Base-by-base conservation (phyloP, 2,888 invertebrate species). In the Anthoptus insignis region DNA sequence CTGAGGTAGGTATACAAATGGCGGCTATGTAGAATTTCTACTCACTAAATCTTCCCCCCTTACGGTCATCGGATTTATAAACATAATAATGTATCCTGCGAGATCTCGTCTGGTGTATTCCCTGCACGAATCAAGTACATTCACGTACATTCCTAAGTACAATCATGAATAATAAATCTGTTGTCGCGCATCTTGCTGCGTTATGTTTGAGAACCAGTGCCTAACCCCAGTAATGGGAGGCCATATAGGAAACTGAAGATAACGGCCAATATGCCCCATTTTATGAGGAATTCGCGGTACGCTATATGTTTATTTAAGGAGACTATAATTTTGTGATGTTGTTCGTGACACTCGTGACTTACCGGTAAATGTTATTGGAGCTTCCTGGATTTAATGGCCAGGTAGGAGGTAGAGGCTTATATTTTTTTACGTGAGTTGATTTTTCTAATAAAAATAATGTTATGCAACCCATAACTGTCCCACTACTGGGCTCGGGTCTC, bases 231-330 rank as follows among this genome's bases (percentile, higher is more conserved):
- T 84, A 86, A 88, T 85, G 81, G 81, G 69, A 72, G 67, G 70
- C 69, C 72, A 68, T 76, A 78, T 78, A 78, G 74, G 79, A 81
- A 83, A 84, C 82, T 81, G 78, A 77, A 76, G 75, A 79, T 78
- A 77, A 76, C 68, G 60, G 80, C 81, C 83, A 78, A 83, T 87
- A 84, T 82, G 82, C 78, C 77, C 71, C 81, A 81, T 89, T 88
- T 90, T 91, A 91, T 86, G 87, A 87, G 86, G 76, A 82, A 86
- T 86, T 84, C 73, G 74, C 76, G 78, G 81, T 77, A 81, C 82
- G 81, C 82, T 80, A 84, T 88, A 89, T 88, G 85, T 84, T 87
- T 86, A 82, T 86, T 85, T 83, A 83, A 87, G 82, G 80, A 76
- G 74, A 73, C 71, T 80, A 82, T 88, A 84, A 87, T 81, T 81